These are phyloP conservation scores for Pseudotriccus pelzelni DNA, from an alignment of 2,797 vertebrate species.

Conservation along the genomic window DNA sequence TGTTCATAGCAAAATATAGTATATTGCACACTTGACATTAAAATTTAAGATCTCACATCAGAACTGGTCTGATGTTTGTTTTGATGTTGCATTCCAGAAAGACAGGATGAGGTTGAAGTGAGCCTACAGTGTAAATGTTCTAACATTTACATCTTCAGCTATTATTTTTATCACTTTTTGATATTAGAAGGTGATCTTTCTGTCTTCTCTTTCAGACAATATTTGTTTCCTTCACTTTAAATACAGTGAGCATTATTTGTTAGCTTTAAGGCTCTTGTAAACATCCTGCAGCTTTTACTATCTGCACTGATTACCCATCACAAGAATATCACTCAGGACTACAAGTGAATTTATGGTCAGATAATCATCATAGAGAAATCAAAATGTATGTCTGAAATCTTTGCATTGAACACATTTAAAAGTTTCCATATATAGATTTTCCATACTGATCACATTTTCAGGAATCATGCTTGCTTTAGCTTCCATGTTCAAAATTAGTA, in stretches of 20 bases:
- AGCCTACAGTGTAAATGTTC: not conserved
- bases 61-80: not conserved
- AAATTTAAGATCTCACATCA: not conserved
- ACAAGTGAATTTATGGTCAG: not conserved
- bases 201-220: not conserved
- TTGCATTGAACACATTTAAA: not conserved
- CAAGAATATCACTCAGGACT: not conserved
- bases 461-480: not conserved
- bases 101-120: not conserved
- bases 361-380: not conserved
- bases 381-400: not conserved
- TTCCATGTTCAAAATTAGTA: not conserved
- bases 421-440: not conserved
- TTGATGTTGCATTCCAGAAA: not conserved
- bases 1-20: not conserved
- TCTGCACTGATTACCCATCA: not conserved
- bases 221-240: not conserved
- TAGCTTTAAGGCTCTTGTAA: not conserved
- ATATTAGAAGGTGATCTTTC: not conserved
- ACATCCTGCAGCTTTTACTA: not conserved
- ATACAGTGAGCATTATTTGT: not conserved
- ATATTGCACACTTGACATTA: not conserved
- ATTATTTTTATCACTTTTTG: not conserved
- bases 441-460: not conserved
- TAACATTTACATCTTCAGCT: not conserved